These are phyloP conservation scores for Sebastes goodei DNA, from an alignment of 2,797 vertebrate genomes.

Conservation along the genomic window DNA sequence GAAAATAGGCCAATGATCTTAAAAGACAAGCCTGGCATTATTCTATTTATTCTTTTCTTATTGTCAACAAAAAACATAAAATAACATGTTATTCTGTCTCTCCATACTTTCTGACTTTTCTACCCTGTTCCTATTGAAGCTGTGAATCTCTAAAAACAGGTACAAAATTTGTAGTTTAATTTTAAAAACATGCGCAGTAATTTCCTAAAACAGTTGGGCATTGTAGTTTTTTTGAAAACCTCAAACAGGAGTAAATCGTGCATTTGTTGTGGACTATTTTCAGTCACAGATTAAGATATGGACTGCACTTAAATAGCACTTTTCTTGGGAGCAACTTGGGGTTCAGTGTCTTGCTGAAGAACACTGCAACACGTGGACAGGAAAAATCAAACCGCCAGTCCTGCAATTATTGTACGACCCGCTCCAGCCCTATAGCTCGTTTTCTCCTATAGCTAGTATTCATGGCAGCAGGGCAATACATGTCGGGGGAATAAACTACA, in stretches of 20 bases:
- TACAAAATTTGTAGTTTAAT: background rate
- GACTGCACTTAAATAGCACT: background rate
- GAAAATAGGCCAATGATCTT: background rate
- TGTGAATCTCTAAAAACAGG: background rate
- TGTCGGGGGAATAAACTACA: background rate
- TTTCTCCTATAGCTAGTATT: background rate
- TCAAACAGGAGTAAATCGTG: background rate
- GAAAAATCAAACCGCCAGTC: background rate
- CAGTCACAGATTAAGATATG: background rate
- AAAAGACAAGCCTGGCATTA: background rate
- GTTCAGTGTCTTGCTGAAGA: background rate
- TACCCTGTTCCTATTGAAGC: background rate
- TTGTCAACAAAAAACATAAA: background rate
- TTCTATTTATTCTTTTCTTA: background rate
- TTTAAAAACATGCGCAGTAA: background rate
- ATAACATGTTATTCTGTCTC: background rate
- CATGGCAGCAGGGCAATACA: background rate
- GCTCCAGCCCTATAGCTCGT: background rate
- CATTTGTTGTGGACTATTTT: background rate
- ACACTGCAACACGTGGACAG: background rate
- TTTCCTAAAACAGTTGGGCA: background rate
- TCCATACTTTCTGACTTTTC: background rate
- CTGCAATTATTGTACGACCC: background rate
- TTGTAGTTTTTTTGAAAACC: background rate
- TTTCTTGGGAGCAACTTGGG: background rate